A percentile compares a stretch with the other conserved stretches of the same genome.
Evolutionary conservation across 1,140 invertebrate species (phyloP).

Genomic region (Epicauta chinensis): DNA sequence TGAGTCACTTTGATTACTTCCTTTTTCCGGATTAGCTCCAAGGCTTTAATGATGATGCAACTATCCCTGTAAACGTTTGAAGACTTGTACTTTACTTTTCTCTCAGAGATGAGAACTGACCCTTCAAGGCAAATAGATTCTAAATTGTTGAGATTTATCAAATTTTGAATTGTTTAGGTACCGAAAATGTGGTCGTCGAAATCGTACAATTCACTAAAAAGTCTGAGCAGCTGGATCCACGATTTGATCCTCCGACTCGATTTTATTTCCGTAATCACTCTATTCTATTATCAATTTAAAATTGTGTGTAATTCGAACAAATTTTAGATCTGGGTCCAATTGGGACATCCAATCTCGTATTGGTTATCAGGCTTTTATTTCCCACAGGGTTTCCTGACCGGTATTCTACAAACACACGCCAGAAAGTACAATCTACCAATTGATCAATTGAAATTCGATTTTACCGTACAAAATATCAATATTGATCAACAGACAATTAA

Average conservation of each 20-base stretch:
- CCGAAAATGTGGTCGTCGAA: constrained; percentile 74
- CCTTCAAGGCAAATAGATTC: no score
- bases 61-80: no score
- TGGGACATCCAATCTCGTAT: constrained; percentile 67
- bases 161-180: constrained; percentile 47
- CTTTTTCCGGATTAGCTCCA: no score
- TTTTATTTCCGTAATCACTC: constrained; percentile 52
- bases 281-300: not conserved
- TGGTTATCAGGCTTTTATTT: constrained; percentile 91
- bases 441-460: constrained; percentile 78
- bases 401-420: constrained; percentile 77
- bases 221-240: constrained; percentile 72
- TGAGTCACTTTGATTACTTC: no score
- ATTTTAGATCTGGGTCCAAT: constrained; percentile 70
- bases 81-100: no score
- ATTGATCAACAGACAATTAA: constrained; percentile 64
- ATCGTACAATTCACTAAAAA: constrained; percentile 81
- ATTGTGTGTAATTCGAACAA: no score
- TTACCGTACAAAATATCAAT: constrained; percentile 49
- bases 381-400: constrained; percentile 86
- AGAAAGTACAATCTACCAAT: constrained; percentile 78
- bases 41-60: no score
- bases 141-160: no score
- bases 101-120: no score
- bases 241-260: constrained; percentile 72